phyloP scores from a whole-genome alignment of 2,797 vertebrate species.

The Nannoperca obscura region DNA sequence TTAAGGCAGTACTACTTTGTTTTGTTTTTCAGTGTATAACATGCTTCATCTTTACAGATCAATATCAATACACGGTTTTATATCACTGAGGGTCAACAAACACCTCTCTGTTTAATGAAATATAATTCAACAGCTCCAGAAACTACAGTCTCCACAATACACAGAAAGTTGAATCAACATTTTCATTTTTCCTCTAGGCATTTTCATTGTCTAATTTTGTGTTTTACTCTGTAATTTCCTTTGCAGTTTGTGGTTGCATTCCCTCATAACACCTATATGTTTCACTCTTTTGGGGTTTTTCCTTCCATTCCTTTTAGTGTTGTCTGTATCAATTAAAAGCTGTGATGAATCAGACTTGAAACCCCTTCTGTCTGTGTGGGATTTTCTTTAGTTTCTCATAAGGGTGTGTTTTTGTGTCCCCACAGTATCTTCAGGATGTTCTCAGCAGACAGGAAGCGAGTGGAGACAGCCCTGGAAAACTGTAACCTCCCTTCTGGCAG shows the following conservation, averaged over 20 bases:
- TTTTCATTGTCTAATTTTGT: constrained; percentile 13
- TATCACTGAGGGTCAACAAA: too few relatives aligned
- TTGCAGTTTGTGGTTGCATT: background rate
- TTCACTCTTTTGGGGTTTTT: background rate
- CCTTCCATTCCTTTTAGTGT: background rate
- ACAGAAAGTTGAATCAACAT: constrained; percentile 4
- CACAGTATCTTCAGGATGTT: constrained; percentile 95
- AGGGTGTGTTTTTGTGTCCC: constrained; percentile 44
- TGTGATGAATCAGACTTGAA: background rate
- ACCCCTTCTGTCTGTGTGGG: constrained; percentile 16
- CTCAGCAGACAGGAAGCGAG: constrained; percentile 94
- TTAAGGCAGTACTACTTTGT: background rate
- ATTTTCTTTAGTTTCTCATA: constrained; percentile 45
- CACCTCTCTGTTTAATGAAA: background rate
- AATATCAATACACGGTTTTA: background rate
- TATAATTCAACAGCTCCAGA: background rate
- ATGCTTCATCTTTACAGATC: background rate
- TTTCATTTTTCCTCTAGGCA: constrained; percentile 9
- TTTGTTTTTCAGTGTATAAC: background rate
- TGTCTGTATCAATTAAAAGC: constrained; percentile 11
- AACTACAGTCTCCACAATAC: background rate
- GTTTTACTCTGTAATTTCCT: constrained; percentile 4
- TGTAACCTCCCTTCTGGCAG: constrained; percentile 95
- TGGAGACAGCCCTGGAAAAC: constrained; percentile 95
- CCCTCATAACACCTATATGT: background rate